Percentiles rank a stretch among this genome's conserved stretches.
Conservation (phyloP, 2,888 invertebrate species). For the Aphodius granarius region DNA sequence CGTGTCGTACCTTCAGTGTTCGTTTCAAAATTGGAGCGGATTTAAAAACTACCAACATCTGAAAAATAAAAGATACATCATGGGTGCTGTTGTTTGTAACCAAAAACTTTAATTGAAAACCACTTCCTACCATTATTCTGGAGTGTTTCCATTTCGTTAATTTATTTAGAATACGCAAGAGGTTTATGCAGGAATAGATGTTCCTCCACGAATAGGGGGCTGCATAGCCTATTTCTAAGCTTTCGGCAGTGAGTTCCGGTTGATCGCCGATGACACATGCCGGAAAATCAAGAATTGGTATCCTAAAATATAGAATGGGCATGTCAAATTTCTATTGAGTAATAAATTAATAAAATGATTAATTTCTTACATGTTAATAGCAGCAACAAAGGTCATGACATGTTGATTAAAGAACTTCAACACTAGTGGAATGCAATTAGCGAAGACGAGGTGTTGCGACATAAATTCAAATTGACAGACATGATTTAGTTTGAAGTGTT, state of each 20-base stretch:
- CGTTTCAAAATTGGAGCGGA: conserved; percentile 98
- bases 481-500: conserved; percentile 97
- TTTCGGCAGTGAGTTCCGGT: conserved; percentile 90
- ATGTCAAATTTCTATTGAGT: neutral
- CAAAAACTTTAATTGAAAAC: conserved; percentile 9
- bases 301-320: conserved; percentile 55
- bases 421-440: conserved; percentile 97
- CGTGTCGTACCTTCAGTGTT: conserved; percentile 92
- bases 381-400: conserved; percentile 90
- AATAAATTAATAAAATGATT: too few relatives aligned
- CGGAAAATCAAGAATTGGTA: conserved; percentile 93
- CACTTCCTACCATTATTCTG: conserved; percentile 75
- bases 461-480: conserved; percentile 99
- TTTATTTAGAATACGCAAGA: conserved; percentile 95
- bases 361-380: conserved; percentile 80
- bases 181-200: conserved; percentile 96
- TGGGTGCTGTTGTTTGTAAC: too few relatives aligned
- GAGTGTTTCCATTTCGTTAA: conserved; percentile 99
- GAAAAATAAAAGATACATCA: conserved; percentile 17
- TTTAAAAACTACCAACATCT: conserved; percentile 98
- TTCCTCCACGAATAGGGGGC: conserved; percentile 96
- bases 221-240: conserved; percentile 81
- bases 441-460: conserved; percentile 98
- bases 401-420: conserved; percentile 99
- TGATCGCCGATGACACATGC: conserved; percentile 95